Conservation (phyloP, 2,888 invertebrate species). For the Andrena fulva region DNA sequence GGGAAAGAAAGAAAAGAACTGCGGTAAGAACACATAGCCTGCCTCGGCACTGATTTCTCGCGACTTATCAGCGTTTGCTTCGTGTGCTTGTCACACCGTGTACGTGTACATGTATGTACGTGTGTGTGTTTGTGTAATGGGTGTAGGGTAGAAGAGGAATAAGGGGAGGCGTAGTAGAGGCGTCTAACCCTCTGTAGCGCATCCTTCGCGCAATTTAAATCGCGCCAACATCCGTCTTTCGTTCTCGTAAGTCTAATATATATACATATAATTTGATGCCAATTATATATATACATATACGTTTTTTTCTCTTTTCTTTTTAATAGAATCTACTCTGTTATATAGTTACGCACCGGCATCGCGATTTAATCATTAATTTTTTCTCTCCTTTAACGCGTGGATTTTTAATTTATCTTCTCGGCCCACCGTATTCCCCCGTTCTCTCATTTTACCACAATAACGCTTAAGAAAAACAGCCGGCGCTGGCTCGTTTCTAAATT, state of each 20-base stretch:
- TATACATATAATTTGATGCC: constrained; percentile 66
- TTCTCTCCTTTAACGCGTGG: constrained; percentile 23
- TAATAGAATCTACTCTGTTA: constrained; percentile 74
- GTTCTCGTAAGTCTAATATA: constrained; percentile 72
- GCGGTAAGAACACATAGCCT: constrained; percentile 55
- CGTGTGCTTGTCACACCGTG: not conserved
- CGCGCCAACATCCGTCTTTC: constrained; percentile 68
- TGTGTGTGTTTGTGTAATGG: constrained; percentile 24
- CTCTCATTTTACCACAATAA: constrained; percentile 10
- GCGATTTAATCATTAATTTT: constrained; percentile 54
- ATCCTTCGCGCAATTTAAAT: constrained; percentile 65
- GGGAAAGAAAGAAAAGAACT: constrained; percentile 50
- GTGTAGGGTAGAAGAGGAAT: constrained; percentile 61
- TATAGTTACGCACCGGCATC: constrained; percentile 78
- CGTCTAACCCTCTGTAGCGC: constrained; percentile 59
- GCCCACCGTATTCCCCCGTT: not conserved
- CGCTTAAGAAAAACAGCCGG: constrained; percentile 70
- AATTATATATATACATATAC: constrained; percentile 70
- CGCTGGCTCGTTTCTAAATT: constrained; percentile 61
- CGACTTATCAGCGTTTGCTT: constrained; percentile 31
- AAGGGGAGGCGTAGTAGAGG: constrained; percentile 62
- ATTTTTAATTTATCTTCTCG: constrained; percentile 19
- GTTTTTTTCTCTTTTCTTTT: constrained; percentile 57
- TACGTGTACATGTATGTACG: constrained; percentile 41
- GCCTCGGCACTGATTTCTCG: constrained; percentile 55